A percentile compares a stretch with the other conserved stretches of the same genome.
Conservation (phyloP, 2,888 invertebrate genomes). For the Chrysolina haemoptera region DNA sequence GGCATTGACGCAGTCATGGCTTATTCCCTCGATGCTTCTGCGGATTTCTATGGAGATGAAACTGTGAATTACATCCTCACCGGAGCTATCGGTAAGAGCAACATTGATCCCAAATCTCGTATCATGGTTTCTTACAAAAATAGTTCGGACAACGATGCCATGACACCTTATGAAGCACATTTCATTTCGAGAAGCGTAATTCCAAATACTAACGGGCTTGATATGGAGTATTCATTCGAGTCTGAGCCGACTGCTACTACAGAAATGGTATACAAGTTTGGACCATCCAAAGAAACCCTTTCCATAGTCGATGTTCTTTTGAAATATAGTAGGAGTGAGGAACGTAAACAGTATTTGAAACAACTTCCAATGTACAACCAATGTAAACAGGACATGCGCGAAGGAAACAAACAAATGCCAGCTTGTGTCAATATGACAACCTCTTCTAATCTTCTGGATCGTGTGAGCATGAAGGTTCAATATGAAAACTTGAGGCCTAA, state of each 20-base stretch:
- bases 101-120: conserved; percentile 74
- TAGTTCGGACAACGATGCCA: conserved; percentile 59
- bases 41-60: conserved; percentile 73
- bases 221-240: conserved; percentile 73
- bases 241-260: conserved; percentile 71
- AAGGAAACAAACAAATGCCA: conserved; percentile 73
- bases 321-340: conserved; percentile 72
- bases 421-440: conserved; percentile 75
- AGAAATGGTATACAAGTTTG: conserved; percentile 72
- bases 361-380: conserved; percentile 69
- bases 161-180: conserved; percentile 70
- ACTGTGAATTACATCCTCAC: conserved; percentile 72
- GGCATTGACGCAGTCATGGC: conserved; percentile 73
- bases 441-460: conserved; percentile 73
- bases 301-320: conserved; percentile 63
- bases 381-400: conserved; percentile 72
- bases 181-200: conserved; percentile 69
- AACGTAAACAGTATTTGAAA: conserved; percentile 70
- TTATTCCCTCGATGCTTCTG: conserved; percentile 72
- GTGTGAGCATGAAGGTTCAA: conserved; percentile 70
- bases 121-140: conserved; percentile 71
- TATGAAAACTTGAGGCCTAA: conserved; percentile 71
- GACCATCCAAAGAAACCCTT: conserved; percentile 67
- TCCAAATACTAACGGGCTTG: conserved; percentile 72
- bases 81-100: conserved; percentile 72